Evolutionary conservation across 1,140 invertebrate genomes (phyloP).

Genomic region (Drosophila kurseongensis): DNA sequence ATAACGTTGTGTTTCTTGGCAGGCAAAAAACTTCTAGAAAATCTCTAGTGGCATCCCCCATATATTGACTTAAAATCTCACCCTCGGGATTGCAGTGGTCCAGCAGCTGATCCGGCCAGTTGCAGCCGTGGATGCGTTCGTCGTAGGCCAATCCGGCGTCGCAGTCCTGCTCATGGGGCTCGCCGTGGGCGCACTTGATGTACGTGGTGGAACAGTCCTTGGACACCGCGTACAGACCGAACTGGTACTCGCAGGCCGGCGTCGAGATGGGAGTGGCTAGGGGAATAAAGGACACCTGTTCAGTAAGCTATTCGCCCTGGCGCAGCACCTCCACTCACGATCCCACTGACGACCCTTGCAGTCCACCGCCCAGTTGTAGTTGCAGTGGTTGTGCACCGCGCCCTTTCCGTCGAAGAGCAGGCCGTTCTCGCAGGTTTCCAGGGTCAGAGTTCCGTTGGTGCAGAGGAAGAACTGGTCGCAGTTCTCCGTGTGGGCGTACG

Average conservation of each 20-base stretch:
- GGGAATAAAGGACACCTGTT: background rate
- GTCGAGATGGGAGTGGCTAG: conserved; percentile 91
- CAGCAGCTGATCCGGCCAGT: conserved; percentile 95
- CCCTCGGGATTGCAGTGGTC: conserved; percentile 95
- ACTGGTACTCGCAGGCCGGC: conserved; percentile 94
- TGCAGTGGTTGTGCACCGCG: conserved; percentile 95
- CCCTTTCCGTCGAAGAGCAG: conserved; percentile 95
- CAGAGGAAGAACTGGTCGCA: conserved; percentile 96
- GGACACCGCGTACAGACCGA: conserved; percentile 93
- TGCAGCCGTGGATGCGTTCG: conserved; percentile 94
- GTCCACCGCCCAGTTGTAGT: conserved; percentile 96
- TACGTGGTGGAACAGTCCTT: conserved; percentile 93
- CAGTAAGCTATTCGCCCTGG: background rate
- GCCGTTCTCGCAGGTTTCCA: conserved; percentile 96
- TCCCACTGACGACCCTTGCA: conserved; percentile 94
- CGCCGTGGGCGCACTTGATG: conserved; percentile 93
- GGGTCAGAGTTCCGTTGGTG: conserved; percentile 94
- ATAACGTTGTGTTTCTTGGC: no score
- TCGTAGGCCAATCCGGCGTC: conserved; percentile 95
- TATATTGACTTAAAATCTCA: conserved; percentile 66
- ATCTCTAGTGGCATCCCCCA: no score
- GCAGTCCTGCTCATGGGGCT: conserved; percentile 91
- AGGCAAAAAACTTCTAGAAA: no score
- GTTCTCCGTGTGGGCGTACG: conserved; percentile 92
- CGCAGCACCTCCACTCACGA: conserved; percentile 86